Percentiles rank a stretch among this genome's conserved stretches.
phyloP scores from a whole-genome alignment of 2,797 vertebrate genomes.

The Enteromius treurensis region DNA sequence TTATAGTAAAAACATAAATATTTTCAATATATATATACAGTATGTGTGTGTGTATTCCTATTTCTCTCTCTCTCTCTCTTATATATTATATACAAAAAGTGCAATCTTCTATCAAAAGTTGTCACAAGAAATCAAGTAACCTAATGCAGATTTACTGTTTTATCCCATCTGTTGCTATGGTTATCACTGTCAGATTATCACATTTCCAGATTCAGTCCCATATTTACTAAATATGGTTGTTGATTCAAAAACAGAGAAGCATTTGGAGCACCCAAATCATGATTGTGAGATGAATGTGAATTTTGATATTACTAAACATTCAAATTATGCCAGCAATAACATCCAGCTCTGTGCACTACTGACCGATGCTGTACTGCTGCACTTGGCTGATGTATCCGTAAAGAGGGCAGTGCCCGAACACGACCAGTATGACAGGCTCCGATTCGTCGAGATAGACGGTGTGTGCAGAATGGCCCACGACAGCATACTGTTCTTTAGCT shows the following conservation, averaged over 20 bases:
- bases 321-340: neutral
- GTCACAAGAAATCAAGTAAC: too few species aligned
- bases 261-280: too few species aligned
- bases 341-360: slow-evolving; percentile 48
- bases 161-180: too few species aligned
- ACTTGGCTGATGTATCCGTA: slow-evolving; percentile 95
- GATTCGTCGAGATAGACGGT: slow-evolving; percentile 75
- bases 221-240: neutral
- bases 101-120: too few species aligned
- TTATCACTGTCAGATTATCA: too few species aligned
- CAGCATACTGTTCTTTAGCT: slow-evolving; percentile 91
- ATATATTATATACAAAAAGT: too few species aligned
- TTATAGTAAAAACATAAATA: too few species aligned
- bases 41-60: too few species aligned
- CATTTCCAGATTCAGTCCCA: neutral
- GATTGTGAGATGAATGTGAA: neutral
- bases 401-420: slow-evolving; percentile 96
- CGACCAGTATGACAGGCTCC: slow-evolving; percentile 85
- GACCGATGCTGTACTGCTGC: slow-evolving; percentile 92
- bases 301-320: neutral
- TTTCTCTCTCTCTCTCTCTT: too few species aligned
- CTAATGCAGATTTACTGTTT: neutral
- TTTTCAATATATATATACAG: too few species aligned
- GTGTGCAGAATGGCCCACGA: slow-evolving; percentile 96
- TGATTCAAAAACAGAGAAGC: neutral